Conservation (phyloP, 2,113 vertebrate species). For the Casuarius casuarius region DNA sequence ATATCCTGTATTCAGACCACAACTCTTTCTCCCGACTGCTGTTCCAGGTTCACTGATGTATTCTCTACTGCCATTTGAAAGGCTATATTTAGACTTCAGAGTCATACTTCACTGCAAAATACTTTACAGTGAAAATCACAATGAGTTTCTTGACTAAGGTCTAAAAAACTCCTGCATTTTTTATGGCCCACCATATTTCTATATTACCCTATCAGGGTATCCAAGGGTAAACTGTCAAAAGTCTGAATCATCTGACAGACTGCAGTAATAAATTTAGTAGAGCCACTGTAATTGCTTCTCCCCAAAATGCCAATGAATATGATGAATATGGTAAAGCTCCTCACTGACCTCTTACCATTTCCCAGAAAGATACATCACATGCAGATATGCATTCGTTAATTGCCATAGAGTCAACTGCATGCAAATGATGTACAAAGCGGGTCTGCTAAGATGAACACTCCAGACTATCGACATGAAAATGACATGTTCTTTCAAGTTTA, state of each 20-base stretch:
- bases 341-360: not conserved
- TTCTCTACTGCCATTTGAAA: not conserved
- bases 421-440: not conserved
- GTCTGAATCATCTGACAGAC: constrained; percentile 16
- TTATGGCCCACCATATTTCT: not conserved
- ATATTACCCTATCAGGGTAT: not conserved
- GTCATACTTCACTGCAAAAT: not conserved
- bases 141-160: constrained; percentile 1
- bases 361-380: not conserved
- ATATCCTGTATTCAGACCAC: not conserved
- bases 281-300: constrained; percentile 8
- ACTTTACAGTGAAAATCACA: not conserved
- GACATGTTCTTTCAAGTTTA: not conserved
- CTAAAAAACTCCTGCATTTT: constrained; percentile 6
- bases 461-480: constrained; percentile 8
- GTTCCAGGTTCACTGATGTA: not conserved
- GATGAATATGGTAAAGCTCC: constrained; percentile 24
- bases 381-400: constrained; percentile 40
- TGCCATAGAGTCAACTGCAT: not conserved
- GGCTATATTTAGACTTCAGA: constrained; percentile 5
- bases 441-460: not conserved
- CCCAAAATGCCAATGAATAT: not conserved
- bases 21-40: not conserved
- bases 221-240: constrained; percentile 41
- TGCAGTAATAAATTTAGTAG: constrained; percentile 39